phyloP scores from a whole-genome alignment of 2,113 vertebrate species.

The Corythornis cristatus region DNA sequence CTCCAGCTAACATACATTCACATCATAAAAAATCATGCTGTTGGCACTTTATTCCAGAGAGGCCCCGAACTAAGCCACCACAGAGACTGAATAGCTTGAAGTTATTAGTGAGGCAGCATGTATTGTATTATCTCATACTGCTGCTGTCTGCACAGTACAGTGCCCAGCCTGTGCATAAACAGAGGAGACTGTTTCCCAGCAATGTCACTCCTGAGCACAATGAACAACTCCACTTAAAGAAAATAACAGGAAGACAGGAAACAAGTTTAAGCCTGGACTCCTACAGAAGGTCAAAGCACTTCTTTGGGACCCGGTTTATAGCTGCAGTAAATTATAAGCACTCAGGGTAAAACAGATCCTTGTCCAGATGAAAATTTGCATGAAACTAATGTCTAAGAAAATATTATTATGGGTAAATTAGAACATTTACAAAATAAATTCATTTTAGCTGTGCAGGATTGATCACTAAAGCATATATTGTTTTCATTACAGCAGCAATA shows the following conservation, averaged over 20 bases:
- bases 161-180: conserved; percentile 69
- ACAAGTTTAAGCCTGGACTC: conserved; percentile 63
- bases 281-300: conserved; percentile 52
- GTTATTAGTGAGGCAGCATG: conserved; percentile 65
- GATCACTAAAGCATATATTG: neutral
- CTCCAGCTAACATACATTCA: conserved; percentile 25
- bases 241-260: conserved; percentile 52
- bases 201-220: conserved; percentile 76
- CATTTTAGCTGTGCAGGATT: neutral
- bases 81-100: conserved; percentile 52
- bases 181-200: conserved; percentile 68
- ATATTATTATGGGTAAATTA: neutral
- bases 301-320: neutral
- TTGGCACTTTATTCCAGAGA: conserved; percentile 69
- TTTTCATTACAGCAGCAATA: neutral
- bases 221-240: conserved; percentile 50
- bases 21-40: conserved; percentile 55
- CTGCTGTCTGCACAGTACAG: conserved; percentile 28
- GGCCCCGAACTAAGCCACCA: conserved; percentile 37
- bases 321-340: neutral
- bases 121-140: conserved; percentile 49
- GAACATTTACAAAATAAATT: neutral
- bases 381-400: neutral
- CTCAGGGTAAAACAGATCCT: neutral
- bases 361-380: neutral